Evolutionary conservation across 2,113 vertebrate genomes (phyloP), one percentile per base, ranked within the genome.

Genomic region (Cyrtonyx montezumae): DNA sequence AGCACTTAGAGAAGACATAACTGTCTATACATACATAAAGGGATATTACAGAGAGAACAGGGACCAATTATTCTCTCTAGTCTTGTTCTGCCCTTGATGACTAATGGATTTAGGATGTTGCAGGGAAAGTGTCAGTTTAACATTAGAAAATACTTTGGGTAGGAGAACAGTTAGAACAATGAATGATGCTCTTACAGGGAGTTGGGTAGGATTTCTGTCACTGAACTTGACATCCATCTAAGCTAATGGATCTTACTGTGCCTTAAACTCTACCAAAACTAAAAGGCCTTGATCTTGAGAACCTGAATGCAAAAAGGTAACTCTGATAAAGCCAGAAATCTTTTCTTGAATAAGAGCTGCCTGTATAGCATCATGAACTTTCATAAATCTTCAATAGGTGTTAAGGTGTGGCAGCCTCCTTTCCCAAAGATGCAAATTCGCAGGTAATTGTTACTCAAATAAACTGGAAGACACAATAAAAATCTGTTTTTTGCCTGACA

Each of bases 1-100:
- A 96, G 70, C 78, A 92, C 86, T 95, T 94, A 88, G 48, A 87
- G 88, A 77, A 92, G 86, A 84, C 53, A 73, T 87, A 94, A 94
- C 82, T 87, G 74, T 79, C 95, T 95, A 59, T 67, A 93, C 77
- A 76, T 95, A 91, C 61, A 91, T 94, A 96, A 94, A 94, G 55
- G 79, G 61, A 87, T 83, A 93, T 91, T 95, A 90, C 62, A 85
- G 84, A 88, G 76, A 94, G 67, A 67, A 76, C 53, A 67, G 77
- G 81, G 84, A 87, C 82, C 84, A 92, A 94, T 97, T 95, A 95
- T 84, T 96, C 94, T 90, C 87, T 91, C 0, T 0, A 93, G 53
- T 56, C 53, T 53, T 53, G 51, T 53, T 53, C 51, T 53, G 26
- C 51, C 26, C 26, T 17, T 53, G 51, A 53, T 53, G 91, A 88